Evolutionary conservation across 1,140 invertebrate species (phyloP).

Genomic region (Bombus confusus): DNA sequence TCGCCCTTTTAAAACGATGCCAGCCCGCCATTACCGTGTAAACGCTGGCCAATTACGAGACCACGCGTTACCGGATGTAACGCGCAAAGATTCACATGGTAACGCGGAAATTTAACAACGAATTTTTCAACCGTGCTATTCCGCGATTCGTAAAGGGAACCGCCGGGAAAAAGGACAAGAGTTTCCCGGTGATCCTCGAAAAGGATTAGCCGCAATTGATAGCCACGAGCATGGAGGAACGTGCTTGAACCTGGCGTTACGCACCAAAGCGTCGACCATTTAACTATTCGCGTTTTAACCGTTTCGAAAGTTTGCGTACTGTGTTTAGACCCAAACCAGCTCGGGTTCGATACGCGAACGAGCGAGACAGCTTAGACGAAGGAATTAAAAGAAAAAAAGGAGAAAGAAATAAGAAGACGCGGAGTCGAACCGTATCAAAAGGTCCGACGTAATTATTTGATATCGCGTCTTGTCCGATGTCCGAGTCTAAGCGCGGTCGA

Average conservation of each 20-base stretch:
- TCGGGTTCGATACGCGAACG: background rate
- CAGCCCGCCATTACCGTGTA: slow-evolving; percentile 1
- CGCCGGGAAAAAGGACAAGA: slow-evolving; percentile 48
- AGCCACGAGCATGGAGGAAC: slow-evolving; percentile 65
- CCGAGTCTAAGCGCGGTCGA: background rate
- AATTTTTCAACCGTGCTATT: background rate
- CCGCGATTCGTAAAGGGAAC: no score
- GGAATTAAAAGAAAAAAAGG: background rate
- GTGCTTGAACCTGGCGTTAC: slow-evolving; percentile 55
- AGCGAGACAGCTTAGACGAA: background rate
- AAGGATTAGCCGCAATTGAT: slow-evolving; percentile 72
- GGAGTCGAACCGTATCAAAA: background rate
- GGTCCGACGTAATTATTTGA: background rate
- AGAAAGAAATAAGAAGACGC: background rate
- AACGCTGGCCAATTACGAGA: slow-evolving; percentile 19
- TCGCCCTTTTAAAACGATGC: slow-evolving; percentile 21
- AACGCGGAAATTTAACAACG: background rate
- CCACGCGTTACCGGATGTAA: background rate
- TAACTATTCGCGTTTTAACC: slow-evolving; percentile 25
- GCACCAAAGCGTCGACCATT: slow-evolving; percentile 27
- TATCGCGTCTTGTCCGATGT: background rate
- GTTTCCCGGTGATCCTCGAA: slow-evolving; percentile 58
- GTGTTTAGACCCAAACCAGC: background rate
- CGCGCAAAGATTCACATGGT: background rate
- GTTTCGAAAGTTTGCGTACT: background rate